Percentiles rank a stretch among this genome's conserved stretches.
These are phyloP conservation scores for Megathymus violae DNA, from an alignment of 1,140 invertebrate genomes.

Conservation along the genomic window DNA sequence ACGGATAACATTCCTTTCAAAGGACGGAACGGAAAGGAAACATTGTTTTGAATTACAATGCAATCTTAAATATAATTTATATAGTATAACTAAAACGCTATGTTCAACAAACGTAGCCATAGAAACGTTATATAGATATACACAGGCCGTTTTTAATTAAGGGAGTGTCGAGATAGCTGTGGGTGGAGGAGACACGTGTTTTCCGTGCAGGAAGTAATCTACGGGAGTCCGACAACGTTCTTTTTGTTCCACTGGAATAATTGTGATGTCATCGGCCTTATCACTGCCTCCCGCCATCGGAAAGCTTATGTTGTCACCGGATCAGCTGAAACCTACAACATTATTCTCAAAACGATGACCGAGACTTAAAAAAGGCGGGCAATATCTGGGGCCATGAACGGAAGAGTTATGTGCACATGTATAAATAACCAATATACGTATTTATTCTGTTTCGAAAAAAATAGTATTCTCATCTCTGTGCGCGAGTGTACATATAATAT, in stretches of 20 bases:
- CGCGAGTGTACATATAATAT: too few species aligned
- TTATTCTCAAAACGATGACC: background rate
- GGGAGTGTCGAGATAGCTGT: constrained; percentile 46
- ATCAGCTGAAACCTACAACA: background rate
- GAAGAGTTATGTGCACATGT: too few species aligned
- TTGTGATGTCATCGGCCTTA: constrained; percentile 61
- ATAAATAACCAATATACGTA: too few species aligned
- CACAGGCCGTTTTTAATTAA: constrained; percentile 52
- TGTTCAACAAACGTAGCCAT: constrained; percentile 6
- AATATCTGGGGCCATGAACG: too few species aligned
- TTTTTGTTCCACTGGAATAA: constrained; percentile 65
- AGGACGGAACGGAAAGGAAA: too few species aligned
- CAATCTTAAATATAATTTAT: background rate
- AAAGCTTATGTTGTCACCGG: constrained; percentile 13
- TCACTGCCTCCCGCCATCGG: constrained; percentile 35
- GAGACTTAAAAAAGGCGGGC: background rate
- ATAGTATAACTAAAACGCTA: background rate
- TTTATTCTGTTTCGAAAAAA: too few species aligned
- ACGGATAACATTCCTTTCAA: too few species aligned
- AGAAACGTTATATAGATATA: constrained; percentile 33
- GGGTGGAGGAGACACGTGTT: constrained; percentile 60
- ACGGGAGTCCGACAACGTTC: constrained; percentile 42
- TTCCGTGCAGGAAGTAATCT: constrained; percentile 68
- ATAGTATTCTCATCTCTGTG: too few species aligned
- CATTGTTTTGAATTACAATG: background rate